Evolutionary conservation across 1,140 invertebrate genomes (phyloP), one percentile per base, ranked within the genome.

Genomic region (Brachystomella parvula): DNA sequence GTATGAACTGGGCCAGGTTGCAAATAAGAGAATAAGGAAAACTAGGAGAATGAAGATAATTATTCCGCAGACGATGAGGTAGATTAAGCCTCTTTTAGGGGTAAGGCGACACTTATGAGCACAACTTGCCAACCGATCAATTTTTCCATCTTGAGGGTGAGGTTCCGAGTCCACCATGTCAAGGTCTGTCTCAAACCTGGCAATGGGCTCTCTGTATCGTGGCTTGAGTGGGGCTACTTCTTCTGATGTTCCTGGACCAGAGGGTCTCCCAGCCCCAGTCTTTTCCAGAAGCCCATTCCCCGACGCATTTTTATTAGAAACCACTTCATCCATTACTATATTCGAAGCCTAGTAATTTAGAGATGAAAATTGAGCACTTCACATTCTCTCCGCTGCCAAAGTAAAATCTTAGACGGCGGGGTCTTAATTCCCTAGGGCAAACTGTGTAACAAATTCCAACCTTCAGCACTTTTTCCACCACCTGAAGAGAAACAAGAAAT

Each of bases 21-120:
- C 71, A 0, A 71, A 74, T 62, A 80, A 58, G 0, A 73, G 73
- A 6, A 80, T 67, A 6, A 80, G 70, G 30, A 77, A 72, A 2
- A 78, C 60, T 12, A 80, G 53, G 0, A 77, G 57, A 1, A 76
- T 24, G 44, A 78, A 70, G 53, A 78, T 65, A 26, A 73, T 70
- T n/a, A 68, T 44, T 15, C 73, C 71, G 47, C 74, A 72, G 17
- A 74, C 69, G 3, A 78, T 65, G 29, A 71, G 60, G 29, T 73
- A 72, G 0, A 72, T 62, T 21, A 78, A 63, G 2, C 74, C 76
- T 29, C 73, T 74, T 57, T 75, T 76, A 6, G 75, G 73, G n/a
- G 74, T 74, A 30, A 77, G 56, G 35, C 57, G 66, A 32, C 65
- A 68, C 47, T 73, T 73, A 30, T 65, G 39, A n/a, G 71, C 71